Percentiles rank a stretch among this genome's conserved stretches.
These are phyloP conservation scores for Operophtera brumata DNA, from an alignment of 2,888 invertebrate species.

Conservation along the genomic window DNA sequence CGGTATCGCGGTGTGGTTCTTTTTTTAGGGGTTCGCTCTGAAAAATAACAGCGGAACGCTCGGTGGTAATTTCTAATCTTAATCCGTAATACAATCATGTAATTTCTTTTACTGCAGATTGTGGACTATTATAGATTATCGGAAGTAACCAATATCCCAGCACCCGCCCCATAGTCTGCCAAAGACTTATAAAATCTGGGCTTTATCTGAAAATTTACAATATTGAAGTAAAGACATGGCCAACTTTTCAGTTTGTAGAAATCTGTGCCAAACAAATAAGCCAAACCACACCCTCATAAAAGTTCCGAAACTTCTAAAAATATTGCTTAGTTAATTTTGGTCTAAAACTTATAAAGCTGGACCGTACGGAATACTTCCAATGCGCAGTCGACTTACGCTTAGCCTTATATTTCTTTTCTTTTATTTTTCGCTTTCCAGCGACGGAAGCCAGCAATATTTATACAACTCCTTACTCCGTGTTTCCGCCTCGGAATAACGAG, in stretches of 20 bases:
- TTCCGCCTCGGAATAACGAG: slow-evolving; percentile 15
- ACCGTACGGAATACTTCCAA: not conserved
- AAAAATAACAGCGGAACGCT: not conserved
- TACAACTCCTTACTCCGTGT: slow-evolving; percentile 41
- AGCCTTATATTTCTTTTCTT: slow-evolving; percentile 2
- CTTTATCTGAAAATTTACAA: not conserved
- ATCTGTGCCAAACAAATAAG: not conserved
- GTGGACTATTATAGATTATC: not conserved
- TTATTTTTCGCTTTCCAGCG: slow-evolving; percentile 18
- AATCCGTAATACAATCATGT: no score
- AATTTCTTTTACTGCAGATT: no score
- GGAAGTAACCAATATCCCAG: not conserved
- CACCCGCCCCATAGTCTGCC: not conserved
- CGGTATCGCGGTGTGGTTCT: slow-evolving; percentile 19
- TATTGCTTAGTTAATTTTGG: not conserved
- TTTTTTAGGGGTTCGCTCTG: not conserved
- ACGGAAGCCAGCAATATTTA: slow-evolving; percentile 42
- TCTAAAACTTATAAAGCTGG: not conserved
- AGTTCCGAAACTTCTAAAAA: not conserved
- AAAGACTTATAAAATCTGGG: not conserved
- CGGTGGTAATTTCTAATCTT: not conserved
- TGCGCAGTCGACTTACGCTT: not conserved
- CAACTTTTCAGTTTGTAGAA: not conserved
- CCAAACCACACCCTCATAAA: not conserved
- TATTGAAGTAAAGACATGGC: not conserved